Percentiles rank a stretch among this genome's conserved stretches.
Conservation (phyloP, 2,888 invertebrate genomes). For the Diarsia brunnea region DNA sequence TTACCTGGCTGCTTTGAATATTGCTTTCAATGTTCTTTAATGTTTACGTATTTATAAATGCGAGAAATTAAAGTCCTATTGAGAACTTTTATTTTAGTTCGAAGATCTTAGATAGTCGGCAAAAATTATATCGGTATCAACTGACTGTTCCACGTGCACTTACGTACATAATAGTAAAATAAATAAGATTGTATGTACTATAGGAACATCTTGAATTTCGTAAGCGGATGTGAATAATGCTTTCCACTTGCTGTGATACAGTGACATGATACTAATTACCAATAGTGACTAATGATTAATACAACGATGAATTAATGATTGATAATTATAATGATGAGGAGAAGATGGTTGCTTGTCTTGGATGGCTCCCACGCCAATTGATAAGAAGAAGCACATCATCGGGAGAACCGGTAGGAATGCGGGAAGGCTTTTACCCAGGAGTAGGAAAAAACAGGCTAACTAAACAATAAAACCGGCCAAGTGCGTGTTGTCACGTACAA, state of each 20-base stretch:
- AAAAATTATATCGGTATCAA: not conserved
- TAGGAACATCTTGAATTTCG: not conserved
- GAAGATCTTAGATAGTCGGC: too few species aligned
- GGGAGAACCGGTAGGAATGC: too few species aligned
- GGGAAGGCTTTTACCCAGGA: too few species aligned
- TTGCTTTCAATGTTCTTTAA: constrained; percentile 25
- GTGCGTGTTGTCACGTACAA: too few species aligned
- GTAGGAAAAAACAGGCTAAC: too few species aligned
- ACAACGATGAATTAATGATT: too few species aligned
- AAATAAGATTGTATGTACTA: not conserved
- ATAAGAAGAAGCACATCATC: too few species aligned
- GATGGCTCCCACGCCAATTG: too few species aligned
- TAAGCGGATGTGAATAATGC: not conserved
- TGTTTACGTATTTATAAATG: not conserved
- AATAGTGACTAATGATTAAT: too few species aligned
- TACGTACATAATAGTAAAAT: not conserved
- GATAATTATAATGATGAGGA: too few species aligned
- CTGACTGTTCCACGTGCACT: not conserved
- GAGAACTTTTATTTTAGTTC: not conserved
- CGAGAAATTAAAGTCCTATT: not conserved
- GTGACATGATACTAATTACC: not conserved
- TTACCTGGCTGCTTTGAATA: constrained; percentile 45
- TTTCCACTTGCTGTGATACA: not conserved
- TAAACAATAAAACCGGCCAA: too few species aligned
- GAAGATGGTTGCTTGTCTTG: too few species aligned